Evolutionary conservation across 2,797 vertebrate genomes (phyloP), one percentile per base, ranked within the genome.

Genomic region (Hypotaenidia philippensis): DNA sequence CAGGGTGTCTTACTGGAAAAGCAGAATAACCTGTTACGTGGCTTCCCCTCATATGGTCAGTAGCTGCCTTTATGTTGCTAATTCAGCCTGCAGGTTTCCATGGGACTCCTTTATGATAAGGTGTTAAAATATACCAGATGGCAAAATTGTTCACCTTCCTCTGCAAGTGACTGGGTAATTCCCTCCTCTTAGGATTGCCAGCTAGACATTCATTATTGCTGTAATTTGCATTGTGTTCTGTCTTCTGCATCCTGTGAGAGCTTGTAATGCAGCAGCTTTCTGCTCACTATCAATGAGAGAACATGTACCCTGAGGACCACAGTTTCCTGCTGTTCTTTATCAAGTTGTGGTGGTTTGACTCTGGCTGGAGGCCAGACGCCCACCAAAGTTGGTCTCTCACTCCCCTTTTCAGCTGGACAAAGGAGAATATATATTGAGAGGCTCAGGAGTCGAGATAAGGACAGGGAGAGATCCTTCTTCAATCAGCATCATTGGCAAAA

Each of bases 191-290:
- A 53, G 66, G 34, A 84, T n/a, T 29, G 36, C 47, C n/a, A 66
- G 47, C 45, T 64, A 16, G 41, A 61, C 38, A 1, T 59, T 59
- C 0, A 0, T 23, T 53, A 18, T 17, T 71, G 57, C 53, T 82
- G 2, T 34, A 27, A 26, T 27, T 69, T 56, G 57, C 41, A n/a
- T 44, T 65, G 74, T 41, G 47, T 21, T 60, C 68, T 36, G 7
- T 44, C 32, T 69, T 27, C 55, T 18, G 36, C 32, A 11, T 40
- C 60, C 70, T 34, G 18, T 44, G 41, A 74, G 69, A 89, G 36
- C 2, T 2, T 41, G 9, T 47, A 44, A 21, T 0, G 0, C 36
- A 31, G 29, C 49, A 63, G 34, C 56, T 69, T n/a, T 57, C 36
- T 52, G 76, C 76, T 64, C 38, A 47, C 76, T 53, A 50, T 41